phyloP scores from a whole-genome alignment of 2,113 vertebrate genomes.

The Myotis brandtii region DNA sequence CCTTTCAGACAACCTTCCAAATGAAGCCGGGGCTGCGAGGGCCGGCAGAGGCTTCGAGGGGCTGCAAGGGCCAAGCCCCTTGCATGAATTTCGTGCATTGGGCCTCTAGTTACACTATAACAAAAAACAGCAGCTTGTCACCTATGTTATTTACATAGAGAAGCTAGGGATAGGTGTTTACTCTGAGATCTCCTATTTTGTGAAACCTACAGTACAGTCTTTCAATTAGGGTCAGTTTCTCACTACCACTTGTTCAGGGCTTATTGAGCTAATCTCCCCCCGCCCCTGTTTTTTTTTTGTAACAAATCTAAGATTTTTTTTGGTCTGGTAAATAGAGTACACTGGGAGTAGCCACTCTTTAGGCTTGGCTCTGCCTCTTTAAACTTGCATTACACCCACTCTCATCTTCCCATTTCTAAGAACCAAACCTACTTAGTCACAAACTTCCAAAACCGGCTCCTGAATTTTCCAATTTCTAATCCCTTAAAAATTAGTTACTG shows the following conservation, averaged over 20 bases:
- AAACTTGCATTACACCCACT: not conserved
- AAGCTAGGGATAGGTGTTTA: not conserved
- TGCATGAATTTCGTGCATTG: no score
- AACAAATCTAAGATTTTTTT: not conserved
- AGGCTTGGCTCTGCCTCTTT: not conserved
- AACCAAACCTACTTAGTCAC: not conserved
- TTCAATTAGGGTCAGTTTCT: not conserved
- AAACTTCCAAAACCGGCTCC: not conserved
- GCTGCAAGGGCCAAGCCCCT: no score
- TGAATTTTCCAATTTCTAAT: not conserved
- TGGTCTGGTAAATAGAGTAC: not conserved
- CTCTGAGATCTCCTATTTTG: not conserved
- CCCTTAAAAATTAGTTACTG: not conserved
- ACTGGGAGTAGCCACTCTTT: not conserved
- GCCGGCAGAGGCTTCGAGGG: no score
- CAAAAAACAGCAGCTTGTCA: constrained; percentile 7
- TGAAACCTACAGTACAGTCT: not conserved
- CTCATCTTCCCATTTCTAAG: not conserved
- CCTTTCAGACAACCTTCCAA: no score
- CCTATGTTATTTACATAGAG: not conserved
- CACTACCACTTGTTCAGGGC: not conserved
- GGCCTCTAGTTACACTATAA: not conserved
- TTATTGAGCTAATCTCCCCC: not conserved
- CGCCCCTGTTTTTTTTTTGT: not conserved
- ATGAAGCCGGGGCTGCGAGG: no score